Evolutionary conservation across 1,140 invertebrate genomes (phyloP), one percentile per base, ranked within the genome.

Genomic region (Dreissena rostriformis): DNA sequence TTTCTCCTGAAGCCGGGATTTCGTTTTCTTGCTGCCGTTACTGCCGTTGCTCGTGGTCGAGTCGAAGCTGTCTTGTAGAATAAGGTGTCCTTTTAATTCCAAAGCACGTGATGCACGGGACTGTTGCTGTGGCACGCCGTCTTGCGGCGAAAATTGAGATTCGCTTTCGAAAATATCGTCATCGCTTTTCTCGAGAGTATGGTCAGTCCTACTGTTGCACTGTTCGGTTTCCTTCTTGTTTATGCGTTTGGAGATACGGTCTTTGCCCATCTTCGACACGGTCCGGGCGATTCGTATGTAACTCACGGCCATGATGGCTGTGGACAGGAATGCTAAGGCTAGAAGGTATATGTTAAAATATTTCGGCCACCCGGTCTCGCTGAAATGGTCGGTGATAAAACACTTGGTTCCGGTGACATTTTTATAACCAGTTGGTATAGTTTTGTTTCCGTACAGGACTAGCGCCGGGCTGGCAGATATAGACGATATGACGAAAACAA

Each of bases 281-380:
- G 72, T 70, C 24, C 80, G 63, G 66, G 80, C 80, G 6, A 82
- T 82, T 26, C 72, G 17, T 4, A 61, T 73, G 22, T 82, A 82
- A 28, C 71, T 74, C 1, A 75, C 26, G 8, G 72, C 8, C 80
- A 82, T 82, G 26, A 55, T 63, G 0, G 70, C 26, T 7, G 80
- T 82, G 26, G 80, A 74, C 0, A 74, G 49, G 68, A 82, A 75
- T 0, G 80, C 80, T 4, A 82, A 63, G 28, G 28, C 22, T 12
- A 82, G 65, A 24, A 82, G 80, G 61, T 75, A 82, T 63, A 82
- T 51, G 65, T 82, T 82, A 24, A 82, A 82, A 10, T 26, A 71
- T 49, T 39, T 68, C n/a, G 80, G 80, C 71, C 71, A 82, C 12
- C 7, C 39, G 10, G 80, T 71, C 8, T 22, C 24, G 11, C 52